Percentiles rank a stretch among this genome's conserved stretches.
Evolutionary conservation across 2,113 vertebrate species (phyloP).

Genomic region (Uria aalge): DNA sequence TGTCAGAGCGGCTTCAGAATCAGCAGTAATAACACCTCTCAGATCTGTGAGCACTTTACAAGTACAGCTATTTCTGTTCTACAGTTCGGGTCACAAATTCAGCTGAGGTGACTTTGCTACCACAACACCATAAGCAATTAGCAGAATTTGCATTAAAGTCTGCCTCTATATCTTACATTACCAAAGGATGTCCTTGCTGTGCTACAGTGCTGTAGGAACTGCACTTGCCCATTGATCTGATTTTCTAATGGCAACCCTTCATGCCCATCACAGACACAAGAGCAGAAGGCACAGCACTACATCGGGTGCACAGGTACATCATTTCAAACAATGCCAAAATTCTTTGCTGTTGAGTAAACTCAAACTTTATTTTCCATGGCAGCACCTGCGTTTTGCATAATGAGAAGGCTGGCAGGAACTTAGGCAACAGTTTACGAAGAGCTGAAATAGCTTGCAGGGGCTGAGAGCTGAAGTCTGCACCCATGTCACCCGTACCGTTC

Average conservation of each 20-base stretch:
- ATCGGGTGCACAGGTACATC: fast-evolving
- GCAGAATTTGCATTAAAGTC: not conserved
- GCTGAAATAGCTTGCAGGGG: not conserved
- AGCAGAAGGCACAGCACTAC: not conserved
- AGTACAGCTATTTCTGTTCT: not conserved
- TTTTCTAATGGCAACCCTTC: not conserved
- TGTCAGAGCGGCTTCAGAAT: not conserved
- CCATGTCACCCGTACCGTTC: fast-evolving
- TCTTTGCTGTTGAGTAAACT: not conserved
- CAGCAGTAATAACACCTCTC: not conserved
- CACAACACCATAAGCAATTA: not conserved
- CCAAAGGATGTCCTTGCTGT: not conserved
- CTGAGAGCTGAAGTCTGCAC: not conserved
- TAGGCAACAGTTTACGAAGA: not conserved
- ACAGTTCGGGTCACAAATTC: not conserved
- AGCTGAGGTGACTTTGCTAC: not conserved
- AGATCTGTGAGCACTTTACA: not conserved
- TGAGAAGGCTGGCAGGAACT: not conserved
- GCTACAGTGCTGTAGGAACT: not conserved
- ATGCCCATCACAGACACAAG: not conserved
- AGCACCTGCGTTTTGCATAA: not conserved
- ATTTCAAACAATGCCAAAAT: not conserved
- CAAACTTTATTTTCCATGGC: not conserved
- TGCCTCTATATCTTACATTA: not conserved
- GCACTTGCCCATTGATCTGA: not conserved